These are phyloP conservation scores for Scleropages formosus DNA, from an alignment of 2,797 vertebrate genomes.

Conservation along the genomic window DNA sequence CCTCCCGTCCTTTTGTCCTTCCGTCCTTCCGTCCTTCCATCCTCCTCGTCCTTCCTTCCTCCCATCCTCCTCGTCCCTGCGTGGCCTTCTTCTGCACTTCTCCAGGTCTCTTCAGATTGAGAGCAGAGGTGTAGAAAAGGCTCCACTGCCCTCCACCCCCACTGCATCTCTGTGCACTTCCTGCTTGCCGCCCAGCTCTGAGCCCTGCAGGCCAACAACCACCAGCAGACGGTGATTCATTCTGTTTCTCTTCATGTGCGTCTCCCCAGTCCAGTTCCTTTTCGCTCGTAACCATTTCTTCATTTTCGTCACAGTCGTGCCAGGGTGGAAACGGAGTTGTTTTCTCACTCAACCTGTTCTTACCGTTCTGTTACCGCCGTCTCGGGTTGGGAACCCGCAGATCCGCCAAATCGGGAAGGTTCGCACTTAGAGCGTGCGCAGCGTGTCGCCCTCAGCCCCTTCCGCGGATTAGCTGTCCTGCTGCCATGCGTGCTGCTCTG, in stretches of 20 bases:
- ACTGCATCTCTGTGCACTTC: not conserved
- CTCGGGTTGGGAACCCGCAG: not conserved
- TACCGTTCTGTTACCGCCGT: not conserved
- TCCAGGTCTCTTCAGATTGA: not conserved
- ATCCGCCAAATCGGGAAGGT: too few species aligned
- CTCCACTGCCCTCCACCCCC: not conserved
- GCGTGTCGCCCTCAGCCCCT: not conserved
- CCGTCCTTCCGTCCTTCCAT: not conserved
- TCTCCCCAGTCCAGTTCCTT: not conserved
- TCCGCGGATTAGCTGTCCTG: not conserved
- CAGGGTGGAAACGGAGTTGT: not conserved
- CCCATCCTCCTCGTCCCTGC: too few species aligned
- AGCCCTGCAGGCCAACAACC: not conserved
- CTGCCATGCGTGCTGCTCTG: not conserved
- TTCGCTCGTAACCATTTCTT: slow-evolving; percentile 19
- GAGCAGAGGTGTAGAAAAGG: not conserved
- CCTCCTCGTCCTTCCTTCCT: not conserved
- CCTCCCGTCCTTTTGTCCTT: not conserved
- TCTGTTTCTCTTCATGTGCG: slow-evolving; percentile 16
- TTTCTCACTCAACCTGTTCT: not conserved
- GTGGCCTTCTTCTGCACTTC: not conserved
- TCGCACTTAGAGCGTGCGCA: too few species aligned
- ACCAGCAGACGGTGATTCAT: slow-evolving; percentile 3
- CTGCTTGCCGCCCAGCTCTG: not conserved
- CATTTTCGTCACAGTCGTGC: slow-evolving; percentile 5